phyloP scores from a whole-genome alignment of 2,113 vertebrate species.

The Gallinago media region DNA sequence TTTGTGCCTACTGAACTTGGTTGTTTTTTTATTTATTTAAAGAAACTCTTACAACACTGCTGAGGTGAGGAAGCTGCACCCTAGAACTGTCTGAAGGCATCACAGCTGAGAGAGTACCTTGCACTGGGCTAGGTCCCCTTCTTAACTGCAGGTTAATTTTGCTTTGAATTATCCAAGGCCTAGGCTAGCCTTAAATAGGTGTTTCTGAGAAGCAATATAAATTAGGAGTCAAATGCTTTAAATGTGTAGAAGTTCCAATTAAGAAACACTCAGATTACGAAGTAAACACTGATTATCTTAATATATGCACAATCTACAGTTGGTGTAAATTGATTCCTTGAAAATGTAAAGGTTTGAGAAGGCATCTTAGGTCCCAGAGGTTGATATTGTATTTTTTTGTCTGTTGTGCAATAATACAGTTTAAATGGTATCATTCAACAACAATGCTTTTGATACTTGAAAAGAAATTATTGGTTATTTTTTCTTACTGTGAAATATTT shows the following conservation, averaged over 20 bases:
- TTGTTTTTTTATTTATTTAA: neutral
- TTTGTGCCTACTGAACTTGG: slow-evolving; percentile 27
- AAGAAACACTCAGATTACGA: neutral
- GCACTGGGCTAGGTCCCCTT: neutral
- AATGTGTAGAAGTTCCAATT: neutral
- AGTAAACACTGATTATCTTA: neutral
- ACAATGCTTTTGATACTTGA: slow-evolving; percentile 83
- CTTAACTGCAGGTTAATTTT: neutral
- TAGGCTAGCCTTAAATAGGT: slow-evolving; percentile 28
- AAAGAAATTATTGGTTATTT: slow-evolving; percentile 71
- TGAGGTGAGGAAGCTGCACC: neutral
- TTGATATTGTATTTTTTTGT: slow-evolving; percentile 36
- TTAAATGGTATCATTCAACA: slow-evolving; percentile 65
- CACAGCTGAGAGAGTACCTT: neutral
- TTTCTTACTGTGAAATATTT: slow-evolving; percentile 81
- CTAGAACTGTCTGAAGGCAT: neutral
- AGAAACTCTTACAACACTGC: neutral
- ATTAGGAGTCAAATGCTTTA: slow-evolving; percentile 19
- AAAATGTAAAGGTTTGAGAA: neutral
- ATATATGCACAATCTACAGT: neutral
- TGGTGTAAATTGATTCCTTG: slow-evolving; percentile 24
- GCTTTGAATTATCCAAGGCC: neutral
- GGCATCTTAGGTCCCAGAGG: neutral
- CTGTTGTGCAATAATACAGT: slow-evolving; percentile 69
- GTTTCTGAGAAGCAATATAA: slow-evolving; percentile 44